A percentile compares a stretch with the other conserved stretches of the same genome.
These are phyloP conservation scores for Geotrupes spiniger DNA, from an alignment of 2,888 invertebrate genomes.

Conservation along the genomic window DNA sequence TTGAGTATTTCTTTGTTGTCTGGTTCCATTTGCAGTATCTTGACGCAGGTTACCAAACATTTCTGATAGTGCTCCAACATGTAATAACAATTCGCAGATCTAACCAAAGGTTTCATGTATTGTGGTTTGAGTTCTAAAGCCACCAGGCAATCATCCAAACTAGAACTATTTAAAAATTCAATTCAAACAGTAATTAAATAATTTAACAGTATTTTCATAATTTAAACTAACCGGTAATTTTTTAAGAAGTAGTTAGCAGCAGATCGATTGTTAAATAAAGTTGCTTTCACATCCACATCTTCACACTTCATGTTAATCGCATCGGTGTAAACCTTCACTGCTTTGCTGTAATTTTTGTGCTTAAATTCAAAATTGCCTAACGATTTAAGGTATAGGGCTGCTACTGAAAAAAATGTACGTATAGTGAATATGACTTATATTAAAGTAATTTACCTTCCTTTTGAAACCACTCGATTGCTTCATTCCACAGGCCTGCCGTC, in stretches of 20 bases:
- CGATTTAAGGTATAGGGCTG: too few relatives aligned
- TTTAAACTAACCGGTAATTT: slow-evolving; percentile 77
- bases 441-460: too few relatives aligned
- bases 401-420: too few relatives aligned
- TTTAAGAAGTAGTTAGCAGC: slow-evolving; percentile 84
- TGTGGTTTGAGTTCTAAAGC: slow-evolving; percentile 73
- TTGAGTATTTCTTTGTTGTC: slow-evolving; percentile 57
- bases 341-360: slow-evolving; percentile 87
- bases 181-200: too few relatives aligned
- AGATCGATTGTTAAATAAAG: slow-evolving; percentile 87
- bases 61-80: slow-evolving; percentile 66
- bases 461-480: too few relatives aligned
- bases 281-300: slow-evolving; percentile 68
- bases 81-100: slow-evolving; percentile 73
- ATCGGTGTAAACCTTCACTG: slow-evolving; percentile 79
- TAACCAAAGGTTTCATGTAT: slow-evolving; percentile 72
- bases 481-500: too few relatives aligned
- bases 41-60: slow-evolving; percentile 70
- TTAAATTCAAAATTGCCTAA: slow-evolving; percentile 96
- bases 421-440: too few relatives aligned
- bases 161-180: slow-evolving; percentile 55
- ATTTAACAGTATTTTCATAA: too few relatives aligned
- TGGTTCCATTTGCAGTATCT: slow-evolving; percentile 58
- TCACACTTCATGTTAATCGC: slow-evolving; percentile 77
- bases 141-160: slow-evolving; percentile 74